phyloP scores from a whole-genome alignment of 2,888 invertebrate genomes.

The Lithodes maja region DNA sequence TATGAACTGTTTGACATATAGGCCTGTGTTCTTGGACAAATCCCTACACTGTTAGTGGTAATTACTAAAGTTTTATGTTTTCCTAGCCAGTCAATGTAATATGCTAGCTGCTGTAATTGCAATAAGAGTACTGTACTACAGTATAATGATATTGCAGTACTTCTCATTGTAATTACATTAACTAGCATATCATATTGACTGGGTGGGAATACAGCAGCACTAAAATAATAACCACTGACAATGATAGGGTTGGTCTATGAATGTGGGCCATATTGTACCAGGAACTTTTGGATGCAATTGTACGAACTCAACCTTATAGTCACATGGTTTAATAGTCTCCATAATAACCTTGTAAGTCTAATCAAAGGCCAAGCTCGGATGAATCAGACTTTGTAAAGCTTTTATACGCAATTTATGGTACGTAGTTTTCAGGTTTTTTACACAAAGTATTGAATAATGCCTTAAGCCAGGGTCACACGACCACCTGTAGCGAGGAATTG shows the following conservation, averaged over 20 bases:
- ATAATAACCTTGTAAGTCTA: background rate
- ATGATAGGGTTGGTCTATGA: no score
- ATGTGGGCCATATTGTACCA: no score
- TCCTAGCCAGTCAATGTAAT: background rate
- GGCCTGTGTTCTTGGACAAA: background rate
- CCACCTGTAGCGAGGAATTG: no score
- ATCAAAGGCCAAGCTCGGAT: background rate
- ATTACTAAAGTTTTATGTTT: background rate
- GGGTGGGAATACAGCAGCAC: no score
- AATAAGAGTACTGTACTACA: background rate
- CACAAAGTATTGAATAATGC: background rate
- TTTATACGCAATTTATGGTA: background rate
- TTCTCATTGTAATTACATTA: no score
- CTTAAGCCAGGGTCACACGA: no score
- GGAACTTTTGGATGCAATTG: no score
- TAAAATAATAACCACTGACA: no score
- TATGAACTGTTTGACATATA: background rate
- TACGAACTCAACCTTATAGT: background rate
- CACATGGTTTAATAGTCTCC: background rate
- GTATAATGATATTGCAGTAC: background rate
- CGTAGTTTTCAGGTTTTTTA: conserved; percentile 18
- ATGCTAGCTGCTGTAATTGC: no score
- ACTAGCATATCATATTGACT: no score
- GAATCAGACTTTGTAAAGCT: conserved; percentile 3
- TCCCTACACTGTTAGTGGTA: background rate